phyloP scores from a whole-genome alignment of 2,113 vertebrate genomes.

The Pimephales promelas region DNA sequence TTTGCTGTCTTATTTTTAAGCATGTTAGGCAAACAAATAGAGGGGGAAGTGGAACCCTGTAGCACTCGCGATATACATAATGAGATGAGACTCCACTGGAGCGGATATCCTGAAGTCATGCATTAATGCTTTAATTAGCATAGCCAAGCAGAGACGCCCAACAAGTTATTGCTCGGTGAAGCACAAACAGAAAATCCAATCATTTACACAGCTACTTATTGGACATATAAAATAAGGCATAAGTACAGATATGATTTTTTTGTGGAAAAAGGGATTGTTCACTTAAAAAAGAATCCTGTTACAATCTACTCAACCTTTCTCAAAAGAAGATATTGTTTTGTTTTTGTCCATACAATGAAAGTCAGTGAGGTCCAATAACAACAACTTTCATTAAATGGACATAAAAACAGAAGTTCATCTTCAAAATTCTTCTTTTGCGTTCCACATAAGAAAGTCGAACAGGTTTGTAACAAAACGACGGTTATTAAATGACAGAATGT shows the following conservation, averaged over 20 bases:
- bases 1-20: conserved; percentile 39
- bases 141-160: conserved; percentile 52
- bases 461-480: neutral
- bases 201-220: conserved; percentile 47
- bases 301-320: neutral
- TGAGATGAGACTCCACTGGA: conserved; percentile 47
- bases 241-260: neutral
- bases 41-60: conserved; percentile 33
- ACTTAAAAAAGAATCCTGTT: neutral
- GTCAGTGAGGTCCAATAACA: neutral
- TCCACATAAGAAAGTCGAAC: neutral
- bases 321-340: neutral
- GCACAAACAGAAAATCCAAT: conserved; percentile 51
- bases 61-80: conserved; percentile 44
- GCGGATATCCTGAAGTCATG: conserved; percentile 51
- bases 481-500: neutral
- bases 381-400: neutral
- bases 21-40: conserved; percentile 48
- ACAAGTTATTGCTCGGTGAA: conserved; percentile 56
- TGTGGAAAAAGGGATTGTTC: neutral
- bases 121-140: conserved; percentile 56
- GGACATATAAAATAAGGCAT: conserved; percentile 19
- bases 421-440: neutral
- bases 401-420: neutral
- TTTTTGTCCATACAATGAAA: neutral